Evolutionary conservation across 2,888 invertebrate genomes (phyloP).

Genomic region (Hypsopygia costalis): DNA sequence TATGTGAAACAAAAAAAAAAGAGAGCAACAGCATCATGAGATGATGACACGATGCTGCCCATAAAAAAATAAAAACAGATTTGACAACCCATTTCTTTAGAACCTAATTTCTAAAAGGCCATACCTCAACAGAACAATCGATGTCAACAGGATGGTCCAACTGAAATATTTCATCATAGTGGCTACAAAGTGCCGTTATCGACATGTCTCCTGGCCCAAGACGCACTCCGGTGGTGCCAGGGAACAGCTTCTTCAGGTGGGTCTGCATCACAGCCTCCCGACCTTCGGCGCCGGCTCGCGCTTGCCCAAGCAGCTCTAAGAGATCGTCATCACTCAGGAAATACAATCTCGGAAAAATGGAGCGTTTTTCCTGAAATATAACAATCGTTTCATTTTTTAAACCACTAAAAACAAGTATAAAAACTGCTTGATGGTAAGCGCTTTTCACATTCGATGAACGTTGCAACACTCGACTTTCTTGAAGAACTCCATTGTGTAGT

Average conservation of each 20-base stretch:
- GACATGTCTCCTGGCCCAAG: constrained; percentile 78
- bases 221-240: constrained; percentile 90
- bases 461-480: too few species aligned
- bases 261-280: constrained; percentile 91
- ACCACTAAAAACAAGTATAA: too few species aligned
- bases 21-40: too few species aligned
- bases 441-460: too few species aligned
- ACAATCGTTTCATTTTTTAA: too few species aligned
- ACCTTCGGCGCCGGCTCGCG: constrained; percentile 84
- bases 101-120: too few species aligned
- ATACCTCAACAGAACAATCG: constrained; percentile 88
- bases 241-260: constrained; percentile 97
- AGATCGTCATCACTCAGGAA: constrained; percentile 99
- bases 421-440: too few species aligned
- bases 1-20: too few species aligned
- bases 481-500: too few species aligned
- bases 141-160: constrained; percentile 85
- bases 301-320: constrained; percentile 96
- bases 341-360: constrained; percentile 96
- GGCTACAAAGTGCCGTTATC: constrained; percentile 86
- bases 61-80: too few species aligned
- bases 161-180: constrained; percentile 87
- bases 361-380: constrained; percentile 90
- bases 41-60: too few species aligned
- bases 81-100: too few species aligned